Evolutionary conservation across 2,113 vertebrate genomes (phyloP), one percentile per base, ranked within the genome.

Genomic region (Murina feae): DNA sequence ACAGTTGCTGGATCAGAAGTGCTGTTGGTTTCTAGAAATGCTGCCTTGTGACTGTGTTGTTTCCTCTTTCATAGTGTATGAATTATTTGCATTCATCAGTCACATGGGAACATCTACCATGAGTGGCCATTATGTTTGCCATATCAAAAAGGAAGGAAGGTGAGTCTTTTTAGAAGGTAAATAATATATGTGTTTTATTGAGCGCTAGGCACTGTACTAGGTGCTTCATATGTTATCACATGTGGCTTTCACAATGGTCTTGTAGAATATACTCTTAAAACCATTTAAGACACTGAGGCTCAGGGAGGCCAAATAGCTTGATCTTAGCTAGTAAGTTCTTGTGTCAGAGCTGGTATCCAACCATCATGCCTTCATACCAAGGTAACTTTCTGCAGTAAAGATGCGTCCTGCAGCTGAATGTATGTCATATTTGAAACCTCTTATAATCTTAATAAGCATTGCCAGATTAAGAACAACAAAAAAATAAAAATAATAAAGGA

Each of bases 21-120:
- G 28, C 49, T 37, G 2, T 89, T 89, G 47, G 51, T 72, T 89
- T 90, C 69, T 94, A 28, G 60, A 85, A 94, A 32, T 94, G 72
- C 82, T 92, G 51, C 21, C 76, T 84, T 66, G 17, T 93, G 95
- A 96, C 84, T 21, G 74, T 35, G 20, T 53, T 87, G 35, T 96
- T 89, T 93, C 55, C 30, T 98, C 75, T 97, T 96, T 79, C 96
- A 76, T 95, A 99, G 99, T 98, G 63, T 99, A 99, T 30, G 99
- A 99, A 97, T 98, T 99, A 65, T 99, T 99, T 95, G 99, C 99
- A 32, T 99, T 99, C 97, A 99, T 99, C 98, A 99, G 99, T 97
- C 99, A 99, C 98, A 99, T 99, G 99, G 99, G 99, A 98, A 98
- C 99, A 94, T 99, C 99, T 60, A 99, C 99, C 13, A 99, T 99